Percentiles rank a stretch among this genome's conserved stretches.
These are phyloP conservation scores for Hydropsyche betteni DNA, from an alignment of 2,888 invertebrate genomes.

Conservation along the genomic window DNA sequence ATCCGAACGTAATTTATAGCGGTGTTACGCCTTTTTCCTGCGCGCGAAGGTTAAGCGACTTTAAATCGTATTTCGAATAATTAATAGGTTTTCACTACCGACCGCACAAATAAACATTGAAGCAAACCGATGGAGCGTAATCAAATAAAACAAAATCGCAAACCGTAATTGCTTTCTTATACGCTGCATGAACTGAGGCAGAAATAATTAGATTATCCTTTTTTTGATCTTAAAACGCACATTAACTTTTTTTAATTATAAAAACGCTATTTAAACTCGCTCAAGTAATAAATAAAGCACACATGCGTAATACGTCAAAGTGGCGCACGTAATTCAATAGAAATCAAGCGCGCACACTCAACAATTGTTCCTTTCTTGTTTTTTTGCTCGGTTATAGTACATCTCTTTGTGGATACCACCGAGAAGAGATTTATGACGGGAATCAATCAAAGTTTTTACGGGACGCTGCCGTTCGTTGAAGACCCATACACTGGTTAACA, in stretches of 20 bases:
- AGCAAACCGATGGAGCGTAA: neutral
- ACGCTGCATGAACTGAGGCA: no score
- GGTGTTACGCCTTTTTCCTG: conserved; percentile 19
- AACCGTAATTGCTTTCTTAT: neutral
- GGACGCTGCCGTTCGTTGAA: conserved; percentile 4
- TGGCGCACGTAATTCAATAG: conserved; percentile 26
- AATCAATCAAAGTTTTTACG: conserved; percentile 51
- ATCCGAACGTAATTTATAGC: conserved; percentile 3
- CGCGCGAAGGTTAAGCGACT: conserved; percentile 19
- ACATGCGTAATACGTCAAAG: neutral
- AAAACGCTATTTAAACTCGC: neutral
- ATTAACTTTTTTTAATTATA: neutral
- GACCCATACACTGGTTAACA: conserved; percentile 2
- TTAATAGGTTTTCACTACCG: conserved; percentile 14
- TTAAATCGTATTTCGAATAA: conserved; percentile 13
- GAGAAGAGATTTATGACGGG: conserved; percentile 45
- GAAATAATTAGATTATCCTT: no score
- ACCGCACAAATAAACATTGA: conserved; percentile 8
- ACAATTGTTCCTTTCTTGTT: conserved; percentile 8
- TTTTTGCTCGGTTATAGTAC: neutral
- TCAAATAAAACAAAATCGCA: neutral
- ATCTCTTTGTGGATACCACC: conserved; percentile 27
- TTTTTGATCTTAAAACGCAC: no score
- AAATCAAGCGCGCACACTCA: conserved; percentile 4
- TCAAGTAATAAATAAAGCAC: no score